Percentiles rank a stretch among this genome's conserved stretches.
Evolutionary conservation across 2,888 invertebrate genomes (phyloP).

Genomic region (Leucozona laternaria): DNA sequence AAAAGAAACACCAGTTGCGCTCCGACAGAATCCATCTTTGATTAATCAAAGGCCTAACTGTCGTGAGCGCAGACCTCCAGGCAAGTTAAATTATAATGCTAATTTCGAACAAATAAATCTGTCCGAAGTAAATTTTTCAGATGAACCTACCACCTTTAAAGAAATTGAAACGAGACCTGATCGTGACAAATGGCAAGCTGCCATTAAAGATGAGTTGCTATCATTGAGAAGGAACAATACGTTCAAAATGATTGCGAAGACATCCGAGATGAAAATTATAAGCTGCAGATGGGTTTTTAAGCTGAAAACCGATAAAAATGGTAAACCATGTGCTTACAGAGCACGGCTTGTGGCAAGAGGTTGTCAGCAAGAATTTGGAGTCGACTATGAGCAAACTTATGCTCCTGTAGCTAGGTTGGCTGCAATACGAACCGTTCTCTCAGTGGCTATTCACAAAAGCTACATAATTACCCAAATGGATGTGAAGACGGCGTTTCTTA

Average conservation of each 20-base stretch:
- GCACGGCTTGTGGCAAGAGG: constrained; percentile 37
- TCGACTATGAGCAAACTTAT: constrained; percentile 47
- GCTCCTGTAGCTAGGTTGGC: constrained; percentile 4
- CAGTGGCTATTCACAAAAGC: constrained; percentile 12
- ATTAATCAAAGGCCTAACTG: constrained; percentile 19
- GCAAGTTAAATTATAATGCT: constrained; percentile 31
- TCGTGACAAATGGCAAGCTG: too few relatives aligned
- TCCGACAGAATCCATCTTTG: constrained; percentile 21
- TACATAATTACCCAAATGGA: constrained; percentile 43
- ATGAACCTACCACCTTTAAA: constrained; percentile 12
- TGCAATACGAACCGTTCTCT: constrained; percentile 16
- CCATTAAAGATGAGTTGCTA: constrained; percentile 11
- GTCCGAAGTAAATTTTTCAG: constrained; percentile 44
- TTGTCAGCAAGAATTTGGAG: constrained; percentile 19
- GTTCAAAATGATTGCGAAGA: constrained; percentile 1
- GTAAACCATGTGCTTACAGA: constrained; percentile 24
- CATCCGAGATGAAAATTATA: constrained; percentile 29
- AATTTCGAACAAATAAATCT: constrained; percentile 42
- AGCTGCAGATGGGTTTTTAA: constrained; percentile 44
- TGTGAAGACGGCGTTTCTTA: constrained; percentile 33
- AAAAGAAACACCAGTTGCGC: constrained; percentile 1
- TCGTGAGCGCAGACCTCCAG: constrained; percentile 32
- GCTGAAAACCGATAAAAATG: constrained; percentile 23
- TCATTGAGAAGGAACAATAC: constrained; percentile 17
- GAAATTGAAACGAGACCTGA: constrained; percentile 17